phyloP scores from a whole-genome alignment of 2,797 vertebrate species.

The Coccyzus lansbergi region DNA sequence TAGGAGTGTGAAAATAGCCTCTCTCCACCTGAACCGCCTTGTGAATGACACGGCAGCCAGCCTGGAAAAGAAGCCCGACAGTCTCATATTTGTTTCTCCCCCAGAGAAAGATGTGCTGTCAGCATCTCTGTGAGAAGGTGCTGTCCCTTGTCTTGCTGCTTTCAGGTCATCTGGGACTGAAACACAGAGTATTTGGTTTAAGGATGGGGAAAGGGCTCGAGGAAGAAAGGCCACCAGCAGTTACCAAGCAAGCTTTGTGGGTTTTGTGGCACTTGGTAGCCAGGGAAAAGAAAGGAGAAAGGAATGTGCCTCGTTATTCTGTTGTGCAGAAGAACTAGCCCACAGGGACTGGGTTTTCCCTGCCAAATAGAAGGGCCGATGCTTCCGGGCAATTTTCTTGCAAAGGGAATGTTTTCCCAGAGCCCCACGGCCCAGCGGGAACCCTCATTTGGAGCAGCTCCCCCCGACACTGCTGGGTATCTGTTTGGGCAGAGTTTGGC shows the following conservation, averaged over 20 bases:
- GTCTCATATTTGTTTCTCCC: accelerated
- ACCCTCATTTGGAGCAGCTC: background rate
- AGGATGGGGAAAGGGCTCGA: background rate
- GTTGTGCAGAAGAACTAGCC: background rate
- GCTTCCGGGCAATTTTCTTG: background rate
- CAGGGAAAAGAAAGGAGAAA: background rate
- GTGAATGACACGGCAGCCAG: background rate
- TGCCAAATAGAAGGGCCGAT: background rate
- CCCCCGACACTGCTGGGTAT: background rate
- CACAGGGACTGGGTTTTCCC: background rate
- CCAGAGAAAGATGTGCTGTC: background rate
- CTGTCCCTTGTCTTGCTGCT: accelerated
- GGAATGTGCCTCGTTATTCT: background rate
- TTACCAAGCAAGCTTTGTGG: background rate
- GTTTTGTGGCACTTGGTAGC: background rate
- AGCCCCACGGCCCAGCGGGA: background rate
- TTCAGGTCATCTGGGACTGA: background rate
- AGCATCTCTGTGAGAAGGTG: background rate
- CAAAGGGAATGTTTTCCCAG: background rate
- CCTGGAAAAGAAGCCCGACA: background rate
- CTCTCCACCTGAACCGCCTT: background rate
- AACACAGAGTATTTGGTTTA: accelerated
- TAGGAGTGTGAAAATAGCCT: slow-evolving; percentile 27
- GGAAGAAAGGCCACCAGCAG: background rate
- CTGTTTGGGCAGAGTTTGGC: background rate